phyloP scores from a whole-genome alignment of 2,797 vertebrate genomes.

The Tauraco hartlaubi region DNA sequence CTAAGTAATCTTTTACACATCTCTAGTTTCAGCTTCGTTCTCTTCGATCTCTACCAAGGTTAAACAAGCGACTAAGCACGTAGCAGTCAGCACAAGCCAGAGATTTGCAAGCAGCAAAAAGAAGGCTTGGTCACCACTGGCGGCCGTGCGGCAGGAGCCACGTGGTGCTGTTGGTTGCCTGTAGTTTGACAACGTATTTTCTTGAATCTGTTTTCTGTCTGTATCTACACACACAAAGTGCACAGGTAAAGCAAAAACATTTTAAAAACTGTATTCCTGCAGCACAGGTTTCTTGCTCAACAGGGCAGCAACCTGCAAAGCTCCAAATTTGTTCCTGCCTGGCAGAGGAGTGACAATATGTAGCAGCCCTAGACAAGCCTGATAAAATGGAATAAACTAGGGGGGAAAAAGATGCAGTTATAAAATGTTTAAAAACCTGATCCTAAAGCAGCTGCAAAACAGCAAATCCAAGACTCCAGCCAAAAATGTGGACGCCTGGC shows the following conservation, averaged over 20 bases:
- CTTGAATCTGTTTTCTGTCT: neutral
- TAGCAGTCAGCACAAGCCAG: neutral
- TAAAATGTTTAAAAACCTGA: neutral
- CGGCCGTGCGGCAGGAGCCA: neutral
- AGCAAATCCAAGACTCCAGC: neutral
- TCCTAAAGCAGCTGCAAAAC: neutral
- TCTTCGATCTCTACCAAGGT: neutral
- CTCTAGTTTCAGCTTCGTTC: neutral
- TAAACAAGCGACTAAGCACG: neutral
- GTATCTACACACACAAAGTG: neutral
- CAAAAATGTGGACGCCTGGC: neutral
- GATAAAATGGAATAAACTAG: neutral
- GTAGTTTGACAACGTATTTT: neutral
- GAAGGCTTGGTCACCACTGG: neutral
- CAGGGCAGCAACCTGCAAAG: neutral
- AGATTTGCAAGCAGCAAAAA: neutral
- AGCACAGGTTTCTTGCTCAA: neutral
- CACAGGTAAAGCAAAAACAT: neutral
- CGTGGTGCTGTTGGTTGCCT: neutral
- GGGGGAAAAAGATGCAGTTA: neutral
- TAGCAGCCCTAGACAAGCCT: neutral
- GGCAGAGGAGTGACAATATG: neutral
- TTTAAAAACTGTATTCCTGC: neutral
- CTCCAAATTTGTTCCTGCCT: neutral
- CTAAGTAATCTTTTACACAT: neutral